Conservation (phyloP, 53 echinoderm and acorn worm genomes). For the Actinopyga echinites region DNA sequence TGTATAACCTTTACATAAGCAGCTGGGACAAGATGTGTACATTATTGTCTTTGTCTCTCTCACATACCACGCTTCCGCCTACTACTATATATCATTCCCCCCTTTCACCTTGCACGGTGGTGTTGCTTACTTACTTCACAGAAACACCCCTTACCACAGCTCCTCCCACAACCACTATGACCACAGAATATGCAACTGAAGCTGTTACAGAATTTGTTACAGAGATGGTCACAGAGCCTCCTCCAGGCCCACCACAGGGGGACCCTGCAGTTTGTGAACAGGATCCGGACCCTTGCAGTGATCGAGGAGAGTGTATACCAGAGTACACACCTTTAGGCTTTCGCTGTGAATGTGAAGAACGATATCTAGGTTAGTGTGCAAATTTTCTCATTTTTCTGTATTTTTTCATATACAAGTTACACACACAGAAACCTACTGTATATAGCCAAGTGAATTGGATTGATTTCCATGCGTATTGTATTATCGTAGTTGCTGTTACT, state of each 20-base stretch:
- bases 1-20: too few species aligned
- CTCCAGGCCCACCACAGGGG: constrained; percentile 27
- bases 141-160: constrained; percentile 25
- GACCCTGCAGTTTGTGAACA: constrained; percentile 15
- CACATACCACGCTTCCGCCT: too few species aligned
- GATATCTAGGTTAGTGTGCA: constrained; percentile 60
- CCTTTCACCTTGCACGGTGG: background rate
- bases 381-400: too few species aligned
- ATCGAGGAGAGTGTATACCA: constrained; percentile 54
- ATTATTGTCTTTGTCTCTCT: too few species aligned
- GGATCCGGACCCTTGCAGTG: constrained; percentile 25
- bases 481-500: too few species aligned
- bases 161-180: constrained; percentile 38
- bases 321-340: constrained; percentile 63
- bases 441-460: too few species aligned
- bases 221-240: constrained; percentile 32
- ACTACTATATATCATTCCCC: too few species aligned
- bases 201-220: constrained; percentile 48
- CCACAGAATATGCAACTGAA: constrained; percentile 40
- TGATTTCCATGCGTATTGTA: too few species aligned
- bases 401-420: too few species aligned
- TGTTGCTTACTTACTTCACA: constrained; percentile 3
- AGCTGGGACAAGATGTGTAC: too few species aligned
- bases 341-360: constrained; percentile 63
- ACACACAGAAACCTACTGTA: too few species aligned